phyloP scores from a whole-genome alignment of 2,113 vertebrate species.

The Burhinus oedicnemus region DNA sequence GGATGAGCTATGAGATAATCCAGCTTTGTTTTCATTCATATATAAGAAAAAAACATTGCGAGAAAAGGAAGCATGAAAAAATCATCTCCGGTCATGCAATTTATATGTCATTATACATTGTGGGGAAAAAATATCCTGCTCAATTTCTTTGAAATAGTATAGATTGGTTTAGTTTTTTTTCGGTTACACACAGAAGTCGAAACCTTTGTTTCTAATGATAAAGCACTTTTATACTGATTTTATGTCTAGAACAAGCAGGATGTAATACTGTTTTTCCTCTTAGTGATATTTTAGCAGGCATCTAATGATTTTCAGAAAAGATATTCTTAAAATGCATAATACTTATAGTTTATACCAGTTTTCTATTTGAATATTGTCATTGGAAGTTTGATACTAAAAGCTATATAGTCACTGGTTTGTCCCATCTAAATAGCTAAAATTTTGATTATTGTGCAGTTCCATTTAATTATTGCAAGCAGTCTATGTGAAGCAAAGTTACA shows the following conservation, averaged over 20 bases:
- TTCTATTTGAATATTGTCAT: background rate
- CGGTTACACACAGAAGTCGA: background rate
- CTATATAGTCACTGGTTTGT: background rate
- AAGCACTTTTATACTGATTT: background rate
- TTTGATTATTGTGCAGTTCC: background rate
- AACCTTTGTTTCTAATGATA: background rate
- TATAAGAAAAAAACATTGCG: background rate
- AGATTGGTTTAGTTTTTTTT: background rate
- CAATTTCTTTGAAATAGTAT: background rate
- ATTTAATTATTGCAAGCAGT: background rate
- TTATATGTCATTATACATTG: background rate
- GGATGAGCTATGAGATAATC: background rate
- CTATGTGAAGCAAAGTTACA: background rate
- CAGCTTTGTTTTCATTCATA: background rate
- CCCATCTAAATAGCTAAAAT: background rate
- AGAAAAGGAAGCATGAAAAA: background rate
- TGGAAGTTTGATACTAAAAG: background rate
- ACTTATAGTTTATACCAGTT: background rate
- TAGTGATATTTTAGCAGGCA: background rate
- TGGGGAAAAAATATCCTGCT: background rate
- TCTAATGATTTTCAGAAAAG: background rate
- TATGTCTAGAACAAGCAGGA: background rate
- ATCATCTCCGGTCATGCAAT: rapidly evolving
- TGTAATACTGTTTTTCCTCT: background rate
- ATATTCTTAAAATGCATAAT: background rate